Conservation (phyloP, 2,888 invertebrate species). For the Scrobipalpa atriplicella region DNA sequence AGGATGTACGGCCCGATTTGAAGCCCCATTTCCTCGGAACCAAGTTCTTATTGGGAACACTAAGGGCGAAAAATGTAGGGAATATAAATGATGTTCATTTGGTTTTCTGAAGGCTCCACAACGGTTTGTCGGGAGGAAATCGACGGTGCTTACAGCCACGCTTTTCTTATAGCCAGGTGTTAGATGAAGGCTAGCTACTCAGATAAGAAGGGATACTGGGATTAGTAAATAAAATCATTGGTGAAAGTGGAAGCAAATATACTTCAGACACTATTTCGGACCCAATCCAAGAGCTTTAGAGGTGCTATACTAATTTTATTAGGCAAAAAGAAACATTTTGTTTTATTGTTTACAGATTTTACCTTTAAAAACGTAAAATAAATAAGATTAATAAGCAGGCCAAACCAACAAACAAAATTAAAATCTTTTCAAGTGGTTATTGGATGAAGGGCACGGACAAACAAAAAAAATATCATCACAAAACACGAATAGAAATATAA, state of each 20-base stretch:
- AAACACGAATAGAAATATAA: background rate
- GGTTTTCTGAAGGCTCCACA: background rate
- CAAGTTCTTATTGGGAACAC: constrained; percentile 17
- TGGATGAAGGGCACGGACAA: background rate
- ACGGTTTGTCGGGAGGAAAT: background rate
- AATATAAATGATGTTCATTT: constrained; percentile 26
- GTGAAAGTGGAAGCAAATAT: no score
- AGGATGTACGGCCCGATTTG: constrained; percentile 36
- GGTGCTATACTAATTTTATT: no score
- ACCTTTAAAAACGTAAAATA: no score
- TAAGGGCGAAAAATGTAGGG: constrained; percentile 21
- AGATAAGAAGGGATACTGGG: background rate
- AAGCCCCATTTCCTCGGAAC: constrained; percentile 37
- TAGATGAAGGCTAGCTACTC: background rate
- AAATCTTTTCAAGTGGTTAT: background rate
- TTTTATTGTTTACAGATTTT: no score
- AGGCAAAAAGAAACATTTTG: no score
- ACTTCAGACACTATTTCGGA: no score
- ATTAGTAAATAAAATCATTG: no score
- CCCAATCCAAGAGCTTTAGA: no score
- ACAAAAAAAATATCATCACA: background rate
- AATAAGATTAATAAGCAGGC: no score
- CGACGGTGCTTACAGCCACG: background rate
- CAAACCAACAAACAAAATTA: background rate
- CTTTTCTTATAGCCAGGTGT: background rate